A percentile compares a stretch with the other conserved stretches of the same genome.
phyloP scores from a whole-genome alignment of 1,140 invertebrate species.

The Portunus trituberculatus region DNA sequence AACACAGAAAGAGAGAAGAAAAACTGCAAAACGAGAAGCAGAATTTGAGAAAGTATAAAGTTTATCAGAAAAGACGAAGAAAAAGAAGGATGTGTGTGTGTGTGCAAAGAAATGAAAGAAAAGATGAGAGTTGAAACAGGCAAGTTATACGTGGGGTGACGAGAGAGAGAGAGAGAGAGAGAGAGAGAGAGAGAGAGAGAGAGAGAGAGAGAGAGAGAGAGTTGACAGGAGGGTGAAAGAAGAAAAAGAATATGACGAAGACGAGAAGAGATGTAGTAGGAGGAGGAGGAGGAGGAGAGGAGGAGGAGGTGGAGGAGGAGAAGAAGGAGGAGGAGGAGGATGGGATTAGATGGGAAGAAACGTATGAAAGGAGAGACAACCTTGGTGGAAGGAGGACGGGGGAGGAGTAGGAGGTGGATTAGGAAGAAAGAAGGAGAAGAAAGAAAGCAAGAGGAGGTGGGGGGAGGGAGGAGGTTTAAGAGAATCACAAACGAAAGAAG shows the following conservation, averaged over 20 bases:
- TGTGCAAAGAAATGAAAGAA: background rate
- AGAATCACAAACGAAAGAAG: background rate
- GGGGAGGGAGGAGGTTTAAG: background rate
- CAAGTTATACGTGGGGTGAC: background rate
- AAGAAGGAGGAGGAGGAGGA: background rate
- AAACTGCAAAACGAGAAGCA: no score
- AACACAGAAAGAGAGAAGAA: no score
- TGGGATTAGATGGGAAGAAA: background rate
- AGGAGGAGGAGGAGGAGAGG: constrained; percentile 2
- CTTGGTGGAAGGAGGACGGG: background rate
- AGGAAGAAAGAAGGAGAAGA: no score
- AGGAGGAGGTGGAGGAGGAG: constrained; percentile 16
- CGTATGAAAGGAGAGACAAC: constrained; percentile 8
- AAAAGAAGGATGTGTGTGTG: background rate
- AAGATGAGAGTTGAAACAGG: background rate
- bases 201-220: constrained; percentile 20
- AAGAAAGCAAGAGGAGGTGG: no score
- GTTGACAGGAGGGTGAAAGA: background rate
- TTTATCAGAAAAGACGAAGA: no score
- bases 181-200: background rate
- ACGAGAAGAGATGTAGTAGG: background rate
- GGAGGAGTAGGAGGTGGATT: background rate
- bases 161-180: constrained; percentile 20
- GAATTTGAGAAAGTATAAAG: no score
- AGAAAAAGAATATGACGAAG: background rate